Evolutionary conservation across 2,888 invertebrate genomes (phyloP).

Genomic region (Branchipolynoe longqiensis): DNA sequence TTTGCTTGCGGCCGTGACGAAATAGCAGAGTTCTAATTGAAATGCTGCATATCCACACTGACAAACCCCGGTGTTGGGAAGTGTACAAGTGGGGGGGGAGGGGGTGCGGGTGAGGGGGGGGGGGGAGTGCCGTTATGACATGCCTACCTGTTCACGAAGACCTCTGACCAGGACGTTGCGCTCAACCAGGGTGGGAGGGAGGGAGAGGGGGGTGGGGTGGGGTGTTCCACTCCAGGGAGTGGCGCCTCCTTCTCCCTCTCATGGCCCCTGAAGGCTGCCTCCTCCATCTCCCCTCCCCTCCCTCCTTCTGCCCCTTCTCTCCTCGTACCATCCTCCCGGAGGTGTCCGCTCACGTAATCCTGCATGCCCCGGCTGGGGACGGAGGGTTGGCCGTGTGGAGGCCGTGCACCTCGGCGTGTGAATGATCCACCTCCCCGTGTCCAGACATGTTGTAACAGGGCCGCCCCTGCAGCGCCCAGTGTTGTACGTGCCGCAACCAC

Average conservation of each 20-base stretch:
- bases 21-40: no score
- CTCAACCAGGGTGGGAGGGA: not conserved
- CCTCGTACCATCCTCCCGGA: not conserved
- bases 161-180: not conserved
- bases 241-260: not conserved
- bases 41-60: no score
- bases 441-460: constrained; percentile 43
- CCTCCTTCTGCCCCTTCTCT: not conserved
- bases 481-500: not conserved
- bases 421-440: no score
- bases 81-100: no score
- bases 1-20: no score
- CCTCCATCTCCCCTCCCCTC: not conserved
- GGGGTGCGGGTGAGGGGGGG: no score
- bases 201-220: constrained; percentile 15
- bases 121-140: no score
- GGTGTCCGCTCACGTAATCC: not conserved
- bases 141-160: no score
- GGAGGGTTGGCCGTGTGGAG: not conserved
- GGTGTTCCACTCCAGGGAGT: no score
- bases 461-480: not conserved
- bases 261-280: no score
- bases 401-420: constrained; percentile 10
- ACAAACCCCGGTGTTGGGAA: no score
- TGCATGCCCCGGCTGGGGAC: not conserved